Evolutionary conservation across 2,113 vertebrate species (phyloP).

Genomic region (Aix galericulata): DNA sequence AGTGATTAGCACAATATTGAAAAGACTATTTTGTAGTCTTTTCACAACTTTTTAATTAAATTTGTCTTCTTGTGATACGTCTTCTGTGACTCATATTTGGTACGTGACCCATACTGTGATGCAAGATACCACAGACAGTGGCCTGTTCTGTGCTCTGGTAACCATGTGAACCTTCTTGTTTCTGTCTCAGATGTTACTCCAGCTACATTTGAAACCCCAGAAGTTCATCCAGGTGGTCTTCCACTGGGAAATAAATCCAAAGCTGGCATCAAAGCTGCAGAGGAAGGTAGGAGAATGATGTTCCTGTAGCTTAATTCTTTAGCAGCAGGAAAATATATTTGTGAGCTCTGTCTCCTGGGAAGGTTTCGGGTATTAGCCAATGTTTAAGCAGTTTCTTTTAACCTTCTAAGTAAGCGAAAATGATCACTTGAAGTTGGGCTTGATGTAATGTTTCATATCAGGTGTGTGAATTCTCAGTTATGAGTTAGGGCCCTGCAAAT

Average conservation of each 20-base stretch:
- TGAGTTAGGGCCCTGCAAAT: not conserved
- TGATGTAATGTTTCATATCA: not conserved
- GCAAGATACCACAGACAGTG: too few species aligned
- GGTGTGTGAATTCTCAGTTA: not conserved
- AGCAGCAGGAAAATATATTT: not conserved
- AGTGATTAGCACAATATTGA: not conserved
- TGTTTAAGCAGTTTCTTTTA: not conserved
- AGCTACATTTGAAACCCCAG: constrained; percentile 94
- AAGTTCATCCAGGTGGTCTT: constrained; percentile 77
- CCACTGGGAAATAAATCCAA: constrained; percentile 65
- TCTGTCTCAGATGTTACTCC: constrained; percentile 87
- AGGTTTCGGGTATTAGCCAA: not conserved
- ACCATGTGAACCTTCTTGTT: not conserved
- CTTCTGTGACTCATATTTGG: not conserved
- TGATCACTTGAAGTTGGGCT: not conserved
- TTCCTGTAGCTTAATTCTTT: not conserved
- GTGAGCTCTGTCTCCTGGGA: not conserved
- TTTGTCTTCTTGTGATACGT: not conserved
- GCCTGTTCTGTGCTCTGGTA: not conserved
- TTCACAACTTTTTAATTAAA: not conserved
- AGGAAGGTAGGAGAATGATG: constrained; percentile 76
- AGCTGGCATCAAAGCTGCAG: constrained; percentile 61
- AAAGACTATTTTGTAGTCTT: not conserved
- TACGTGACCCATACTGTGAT: not conserved
- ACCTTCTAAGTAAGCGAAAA: not conserved